A percentile compares a stretch with the other conserved stretches of the same genome.
Evolutionary conservation across 30 jellyfish, hydroid and myxozoan species (phyloP).

Genomic region (Catostylus mosaicus): DNA sequence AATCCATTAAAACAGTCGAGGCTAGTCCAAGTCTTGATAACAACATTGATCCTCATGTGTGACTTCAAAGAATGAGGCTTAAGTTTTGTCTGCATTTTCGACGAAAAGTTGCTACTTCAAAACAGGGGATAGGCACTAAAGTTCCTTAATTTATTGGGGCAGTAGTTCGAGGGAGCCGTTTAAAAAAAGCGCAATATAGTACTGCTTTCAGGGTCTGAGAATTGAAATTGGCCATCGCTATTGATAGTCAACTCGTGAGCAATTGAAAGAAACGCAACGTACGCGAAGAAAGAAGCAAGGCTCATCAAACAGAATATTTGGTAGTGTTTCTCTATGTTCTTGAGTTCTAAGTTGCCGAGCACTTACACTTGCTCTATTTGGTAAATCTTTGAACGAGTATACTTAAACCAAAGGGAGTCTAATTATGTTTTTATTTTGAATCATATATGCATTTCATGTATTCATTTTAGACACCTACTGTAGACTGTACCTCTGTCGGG

Average conservation of each 20-base stretch:
- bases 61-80: neutral
- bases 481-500: conserved; percentile 75
- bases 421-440: too few relatives aligned
- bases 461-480: conserved; percentile 79
- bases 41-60: too few relatives aligned
- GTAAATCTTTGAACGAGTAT: neutral
- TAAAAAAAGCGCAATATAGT: too few relatives aligned
- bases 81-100: neutral
- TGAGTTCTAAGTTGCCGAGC: too few relatives aligned
- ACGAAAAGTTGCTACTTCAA: neutral
- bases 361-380: neutral
- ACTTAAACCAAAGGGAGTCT: neutral
- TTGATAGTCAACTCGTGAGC: neutral
- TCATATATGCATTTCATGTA: neutral
- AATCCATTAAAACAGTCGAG: neutral
- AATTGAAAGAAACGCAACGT: neutral
- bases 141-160: neutral
- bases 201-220: neutral
- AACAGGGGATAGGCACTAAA: neutral
- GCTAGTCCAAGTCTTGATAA: neutral
- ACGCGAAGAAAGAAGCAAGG: neutral
- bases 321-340: too few relatives aligned
- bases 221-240: neutral
- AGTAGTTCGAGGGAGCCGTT: neutral
- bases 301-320: neutral